Evolutionary conservation across 2,113 vertebrate genomes (phyloP).

Genomic region (Spea multiplicata): DNA sequence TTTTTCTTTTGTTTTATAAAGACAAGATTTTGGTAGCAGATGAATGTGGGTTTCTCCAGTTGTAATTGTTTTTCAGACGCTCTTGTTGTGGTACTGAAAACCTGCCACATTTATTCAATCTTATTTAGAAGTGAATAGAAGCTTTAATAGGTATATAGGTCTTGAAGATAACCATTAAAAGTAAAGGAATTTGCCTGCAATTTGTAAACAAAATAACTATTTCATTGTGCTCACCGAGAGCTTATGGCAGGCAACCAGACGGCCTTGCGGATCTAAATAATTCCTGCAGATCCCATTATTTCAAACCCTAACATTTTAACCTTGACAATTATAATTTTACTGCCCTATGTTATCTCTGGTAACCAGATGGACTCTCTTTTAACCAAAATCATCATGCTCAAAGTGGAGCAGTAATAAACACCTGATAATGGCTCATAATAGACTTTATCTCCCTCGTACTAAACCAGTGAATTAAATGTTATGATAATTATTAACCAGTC

Average conservation of each 20-base stretch:
- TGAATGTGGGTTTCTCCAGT: constrained; percentile 9
- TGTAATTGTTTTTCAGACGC: constrained; percentile 16
- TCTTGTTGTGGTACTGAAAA: constrained; percentile 14
- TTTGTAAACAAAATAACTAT: constrained; percentile 41
- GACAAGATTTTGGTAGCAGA: constrained; percentile 1
- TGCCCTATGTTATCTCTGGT: constrained; percentile 48
- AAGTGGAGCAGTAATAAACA: constrained; percentile 48
- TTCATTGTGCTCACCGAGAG: constrained; percentile 30
- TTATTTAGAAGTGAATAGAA: constrained; percentile 26
- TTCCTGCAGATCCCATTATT: constrained; percentile 39
- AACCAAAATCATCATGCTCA: constrained; percentile 43
- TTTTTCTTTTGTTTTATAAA: constrained; percentile 24
- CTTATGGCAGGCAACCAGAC: constrained; percentile 40
- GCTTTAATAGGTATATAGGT: constrained; percentile 3
- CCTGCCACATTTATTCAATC: constrained; percentile 38
- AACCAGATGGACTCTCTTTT: constrained; percentile 52
- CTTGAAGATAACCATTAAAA: constrained; percentile 39
- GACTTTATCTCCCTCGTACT: constrained; percentile 51
- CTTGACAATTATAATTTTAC: constrained; percentile 48
- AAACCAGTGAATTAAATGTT: constrained; percentile 50
- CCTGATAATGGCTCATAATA: constrained; percentile 51
- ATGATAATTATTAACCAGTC: constrained; percentile 51
- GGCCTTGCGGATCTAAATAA: constrained; percentile 1
- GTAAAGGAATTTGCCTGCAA: constrained; percentile 32
- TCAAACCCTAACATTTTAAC: constrained; percentile 47